These are phyloP conservation scores for Hemistola chrysoprasaria DNA, from an alignment of 2,888 invertebrate genomes.

Conservation along the genomic window DNA sequence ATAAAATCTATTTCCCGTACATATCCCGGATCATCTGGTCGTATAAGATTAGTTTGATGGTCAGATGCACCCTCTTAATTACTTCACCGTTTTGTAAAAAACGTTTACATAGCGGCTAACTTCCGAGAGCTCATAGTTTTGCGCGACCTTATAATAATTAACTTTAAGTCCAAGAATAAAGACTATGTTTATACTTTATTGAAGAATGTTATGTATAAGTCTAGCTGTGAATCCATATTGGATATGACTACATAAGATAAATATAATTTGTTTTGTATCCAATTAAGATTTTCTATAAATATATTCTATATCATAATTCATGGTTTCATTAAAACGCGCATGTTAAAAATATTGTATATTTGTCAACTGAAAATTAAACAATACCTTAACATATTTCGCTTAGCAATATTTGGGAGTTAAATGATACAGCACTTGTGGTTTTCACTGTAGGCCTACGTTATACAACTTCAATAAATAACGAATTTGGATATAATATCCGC, in stretches of 20 bases:
- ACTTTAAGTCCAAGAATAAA: too few species aligned
- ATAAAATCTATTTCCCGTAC: too few species aligned
- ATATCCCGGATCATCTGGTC: too few species aligned
- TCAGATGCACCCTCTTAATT: too few species aligned
- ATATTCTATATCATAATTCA: conserved; percentile 19
- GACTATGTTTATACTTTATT: too few species aligned
- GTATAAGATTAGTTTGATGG: too few species aligned
- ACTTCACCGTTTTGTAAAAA: too few species aligned
- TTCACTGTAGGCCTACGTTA: conserved; percentile 58
- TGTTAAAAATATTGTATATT: conserved; percentile 76
- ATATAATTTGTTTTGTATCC: conserved; percentile 1
- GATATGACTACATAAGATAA: conserved; percentile 18
- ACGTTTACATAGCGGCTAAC: too few species aligned
- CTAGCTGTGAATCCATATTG: conserved; percentile 21
- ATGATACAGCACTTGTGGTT: conserved; percentile 58
- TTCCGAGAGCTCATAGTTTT: too few species aligned
- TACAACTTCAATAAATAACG: conserved; percentile 46
- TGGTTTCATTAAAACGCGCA: conserved; percentile 23
- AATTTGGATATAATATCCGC: conserved; percentile 28
- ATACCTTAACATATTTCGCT: conserved; percentile 71
- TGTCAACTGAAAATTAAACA: conserved; percentile 80
- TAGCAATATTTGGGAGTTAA: conserved; percentile 69
- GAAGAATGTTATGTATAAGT: not conserved
- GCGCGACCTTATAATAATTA: too few species aligned
- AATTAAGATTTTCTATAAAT: not conserved